These are phyloP conservation scores for Gadus chalcogrammus DNA, from an alignment of 2,113 vertebrate species.

Conservation along the genomic window DNA sequence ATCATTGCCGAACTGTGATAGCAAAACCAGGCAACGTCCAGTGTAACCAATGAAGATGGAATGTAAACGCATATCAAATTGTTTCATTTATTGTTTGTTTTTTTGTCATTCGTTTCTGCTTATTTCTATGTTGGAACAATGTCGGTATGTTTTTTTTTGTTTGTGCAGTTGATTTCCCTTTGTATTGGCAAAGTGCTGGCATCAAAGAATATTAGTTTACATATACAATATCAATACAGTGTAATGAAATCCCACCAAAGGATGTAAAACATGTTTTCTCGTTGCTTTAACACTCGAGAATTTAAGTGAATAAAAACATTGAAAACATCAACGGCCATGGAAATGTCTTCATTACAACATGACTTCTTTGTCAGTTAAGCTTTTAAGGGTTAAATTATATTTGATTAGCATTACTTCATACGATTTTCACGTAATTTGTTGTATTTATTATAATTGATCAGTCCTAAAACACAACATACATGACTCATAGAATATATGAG, in stretches of 20 bases:
- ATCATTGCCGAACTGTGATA: conserved; percentile 94
- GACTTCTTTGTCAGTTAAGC: conserved; percentile 7
- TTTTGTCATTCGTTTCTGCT: conserved; percentile 66
- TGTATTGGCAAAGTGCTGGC: conserved; percentile 94
- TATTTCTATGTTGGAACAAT: conserved; percentile 54
- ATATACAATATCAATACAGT: conserved; percentile 85
- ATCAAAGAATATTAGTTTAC: conserved; percentile 99
- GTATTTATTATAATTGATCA: no score
- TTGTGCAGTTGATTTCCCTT: conserved; percentile 89
- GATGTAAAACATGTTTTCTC: conserved; percentile 99
- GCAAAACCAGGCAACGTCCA: conserved; percentile 82
- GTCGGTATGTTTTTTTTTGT: conserved; percentile 72
- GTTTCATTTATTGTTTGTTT: conserved; percentile 25
- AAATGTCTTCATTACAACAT: conserved; percentile 36
- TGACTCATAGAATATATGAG: no score
- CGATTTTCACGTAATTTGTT: no score
- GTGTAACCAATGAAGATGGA: conserved; percentile 78
- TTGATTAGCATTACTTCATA: no score
- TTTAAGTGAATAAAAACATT: conserved; percentile 89
- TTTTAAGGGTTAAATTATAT: background rate
- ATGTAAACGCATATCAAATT: conserved; percentile 61
- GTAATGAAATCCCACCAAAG: conserved; percentile 99
- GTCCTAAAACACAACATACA: no score
- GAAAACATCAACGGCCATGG: conserved; percentile 44
- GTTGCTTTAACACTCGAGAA: conserved; percentile 98